Percentiles rank a stretch among this genome's conserved stretches.
Conservation (phyloP, 2,113 vertebrate species). For the Pedetes capensis region DNA sequence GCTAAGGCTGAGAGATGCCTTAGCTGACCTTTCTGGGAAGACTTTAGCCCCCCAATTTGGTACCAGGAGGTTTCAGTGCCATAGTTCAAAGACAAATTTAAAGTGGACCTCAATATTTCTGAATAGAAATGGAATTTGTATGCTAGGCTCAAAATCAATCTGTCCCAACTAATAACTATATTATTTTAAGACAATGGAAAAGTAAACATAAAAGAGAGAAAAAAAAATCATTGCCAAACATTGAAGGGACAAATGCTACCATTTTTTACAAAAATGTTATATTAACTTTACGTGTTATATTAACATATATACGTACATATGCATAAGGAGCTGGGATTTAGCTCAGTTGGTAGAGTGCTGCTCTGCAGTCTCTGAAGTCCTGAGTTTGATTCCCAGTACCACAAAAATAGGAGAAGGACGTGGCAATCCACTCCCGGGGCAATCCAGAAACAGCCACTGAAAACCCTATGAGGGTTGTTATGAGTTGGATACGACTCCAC, state of each 20-base stretch:
- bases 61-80: neutral
- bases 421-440: too few species aligned
- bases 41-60: neutral
- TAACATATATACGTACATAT: too few species aligned
- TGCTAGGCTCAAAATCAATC: neutral
- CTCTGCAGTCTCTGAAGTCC: too few species aligned
- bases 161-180: neutral
- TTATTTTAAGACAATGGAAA: neutral
- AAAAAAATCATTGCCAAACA: neutral
- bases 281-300: too few species aligned
- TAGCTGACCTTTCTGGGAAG: conserved; percentile 5
- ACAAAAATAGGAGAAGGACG: too few species aligned
- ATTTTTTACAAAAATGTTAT: neutral
- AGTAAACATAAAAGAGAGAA: neutral
- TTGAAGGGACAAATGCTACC: neutral
- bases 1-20: neutral
- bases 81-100: conserved; percentile 45
- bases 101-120: neutral
- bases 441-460: too few species aligned
- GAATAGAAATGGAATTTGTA: neutral
- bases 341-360: too few species aligned
- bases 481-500: too few species aligned
- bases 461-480: too few species aligned
- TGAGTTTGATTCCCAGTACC: too few species aligned
- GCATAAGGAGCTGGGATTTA: too few species aligned